A percentile compares a stretch with the other conserved stretches of the same genome.
Conservation (phyloP, 2,113 vertebrate genomes). For the Syngnathus floridae region DNA sequence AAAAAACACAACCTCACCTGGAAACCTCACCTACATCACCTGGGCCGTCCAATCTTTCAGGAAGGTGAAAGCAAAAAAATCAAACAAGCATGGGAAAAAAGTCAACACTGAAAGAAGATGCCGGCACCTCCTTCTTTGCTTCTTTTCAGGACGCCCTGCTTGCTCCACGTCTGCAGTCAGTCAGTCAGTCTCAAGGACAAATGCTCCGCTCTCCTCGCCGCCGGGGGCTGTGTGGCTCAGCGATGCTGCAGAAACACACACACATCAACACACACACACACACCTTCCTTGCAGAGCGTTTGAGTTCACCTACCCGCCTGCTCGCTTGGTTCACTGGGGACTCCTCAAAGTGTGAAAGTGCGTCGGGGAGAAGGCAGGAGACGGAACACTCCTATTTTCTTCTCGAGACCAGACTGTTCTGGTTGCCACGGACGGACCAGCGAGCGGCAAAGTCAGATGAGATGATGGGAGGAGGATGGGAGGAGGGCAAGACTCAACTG, state of each 20-base stretch:
- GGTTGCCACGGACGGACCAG: background rate
- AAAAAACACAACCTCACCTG: background rate
- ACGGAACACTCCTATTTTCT: background rate
- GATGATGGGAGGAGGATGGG: background rate
- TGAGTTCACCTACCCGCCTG: constrained; percentile 57
- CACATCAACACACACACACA: constrained; percentile 15
- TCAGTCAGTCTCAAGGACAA: constrained; percentile 95
- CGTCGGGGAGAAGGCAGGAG: constrained; percentile 22
- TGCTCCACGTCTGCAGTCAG: constrained; percentile 43
- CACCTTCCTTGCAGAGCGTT: background rate
- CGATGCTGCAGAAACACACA: constrained; percentile 65
- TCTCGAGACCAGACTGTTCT: background rate
- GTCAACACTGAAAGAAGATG: background rate
- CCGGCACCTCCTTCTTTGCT: background rate
- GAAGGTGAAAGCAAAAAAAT: background rate
- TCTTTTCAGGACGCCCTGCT: background rate
- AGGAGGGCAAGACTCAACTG: background rate
- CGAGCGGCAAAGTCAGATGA: background rate
- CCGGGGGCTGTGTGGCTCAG: constrained; percentile 72
- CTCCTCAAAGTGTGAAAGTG: constrained; percentile 58
- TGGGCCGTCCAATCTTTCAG: background rate
- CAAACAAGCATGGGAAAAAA: too few species aligned
- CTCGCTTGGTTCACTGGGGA: constrained; percentile 38
- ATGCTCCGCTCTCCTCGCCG: constrained; percentile 72
- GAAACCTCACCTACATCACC: background rate